Evolutionary conservation across 1,140 invertebrate genomes (phyloP), one percentile per base, ranked within the genome.

Genomic region (Temnothorax nylanderi): DNA sequence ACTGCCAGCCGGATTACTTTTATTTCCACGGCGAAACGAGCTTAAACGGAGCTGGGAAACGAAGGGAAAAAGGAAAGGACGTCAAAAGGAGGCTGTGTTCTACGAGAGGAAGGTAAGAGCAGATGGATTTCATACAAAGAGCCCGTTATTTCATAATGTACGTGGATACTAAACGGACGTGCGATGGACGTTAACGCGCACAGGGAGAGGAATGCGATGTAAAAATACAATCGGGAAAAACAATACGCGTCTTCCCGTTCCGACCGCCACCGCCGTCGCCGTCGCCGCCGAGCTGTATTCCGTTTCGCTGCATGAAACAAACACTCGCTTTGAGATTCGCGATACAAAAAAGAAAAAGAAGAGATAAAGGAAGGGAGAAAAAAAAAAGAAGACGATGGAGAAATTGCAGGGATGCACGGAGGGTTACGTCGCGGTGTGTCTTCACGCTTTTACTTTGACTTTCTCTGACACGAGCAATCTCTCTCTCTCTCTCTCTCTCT

Each of bases 171-270:
- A 89, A 89, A 75, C 77, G 85, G 72, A 87, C 85, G 62, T 47
- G 88, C 77, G 58, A 84, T 76, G 86, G 78, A 77, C 86, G 86
- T 87, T 72, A 37, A 69, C 49, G 67, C 56, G 41, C 32, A 10
- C 65, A 60, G 18, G 32, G 18, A 10, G 26, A 72, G 54, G 37
- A 76, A 58, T 44, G 47, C 56, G 64, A 54, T 41, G 89, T 58
- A 87, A 87, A 90, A 89, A 87, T 74, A 77, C 88, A 60, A 49
- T 74, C 67, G 65, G 80, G 89, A 71, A 87, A 89, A 89, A 89
- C 77, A 88, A 87, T 69, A 84, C 85, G 76, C 56, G 51, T 41
- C 49, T 77, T 84, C 87, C 51, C 77, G 18, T 49, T 49, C 21
- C 74, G 76, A 67, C 84, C 65, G 74, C 49, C 47, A 21, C 11